These are phyloP conservation scores for Scaptomyza hsui DNA, from an alignment of 1,140 invertebrate genomes.

Conservation along the genomic window DNA sequence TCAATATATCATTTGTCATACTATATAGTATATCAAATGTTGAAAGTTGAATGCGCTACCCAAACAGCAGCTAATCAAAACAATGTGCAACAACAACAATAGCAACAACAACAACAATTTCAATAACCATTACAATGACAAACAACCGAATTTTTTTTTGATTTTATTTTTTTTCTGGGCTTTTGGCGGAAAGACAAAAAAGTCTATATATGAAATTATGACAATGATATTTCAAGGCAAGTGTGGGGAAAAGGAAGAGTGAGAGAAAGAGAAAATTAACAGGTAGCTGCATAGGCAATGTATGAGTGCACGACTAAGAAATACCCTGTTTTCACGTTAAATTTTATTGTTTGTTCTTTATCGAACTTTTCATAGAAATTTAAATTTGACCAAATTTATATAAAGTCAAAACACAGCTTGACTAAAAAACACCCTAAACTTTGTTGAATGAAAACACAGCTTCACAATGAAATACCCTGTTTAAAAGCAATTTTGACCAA, in stretches of 20 bases:
- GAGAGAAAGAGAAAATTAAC: background rate
- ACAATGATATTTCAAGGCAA: conserved; percentile 19
- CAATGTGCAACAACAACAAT: conserved; percentile 20
- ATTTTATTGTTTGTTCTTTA: no score
- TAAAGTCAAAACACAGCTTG: background rate
- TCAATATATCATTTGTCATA: conserved; percentile 33
- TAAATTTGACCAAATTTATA: background rate
- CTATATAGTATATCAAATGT: conserved; percentile 6
- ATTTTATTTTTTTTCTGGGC: background rate
- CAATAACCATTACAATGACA: background rate
- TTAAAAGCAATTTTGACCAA: no score
- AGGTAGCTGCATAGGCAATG: conserved; percentile 13
- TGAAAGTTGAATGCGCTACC: conserved; percentile 32
- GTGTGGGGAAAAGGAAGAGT: background rate
- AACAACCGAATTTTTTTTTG: conserved; percentile 4
- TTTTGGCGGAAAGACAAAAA: conserved; percentile 12
- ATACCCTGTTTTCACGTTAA: background rate
- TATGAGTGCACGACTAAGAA: background rate
- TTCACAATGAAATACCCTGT: no score
- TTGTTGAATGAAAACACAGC: no score
- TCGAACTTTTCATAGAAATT: no score
- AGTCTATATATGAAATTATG: conserved; percentile 18
- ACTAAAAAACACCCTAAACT: no score
- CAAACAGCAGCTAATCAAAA: conserved; percentile 45
- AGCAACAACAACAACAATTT: background rate